phyloP scores from a whole-genome alignment of 2,888 invertebrate genomes.

The Scrobipalpa atriplicella region DNA sequence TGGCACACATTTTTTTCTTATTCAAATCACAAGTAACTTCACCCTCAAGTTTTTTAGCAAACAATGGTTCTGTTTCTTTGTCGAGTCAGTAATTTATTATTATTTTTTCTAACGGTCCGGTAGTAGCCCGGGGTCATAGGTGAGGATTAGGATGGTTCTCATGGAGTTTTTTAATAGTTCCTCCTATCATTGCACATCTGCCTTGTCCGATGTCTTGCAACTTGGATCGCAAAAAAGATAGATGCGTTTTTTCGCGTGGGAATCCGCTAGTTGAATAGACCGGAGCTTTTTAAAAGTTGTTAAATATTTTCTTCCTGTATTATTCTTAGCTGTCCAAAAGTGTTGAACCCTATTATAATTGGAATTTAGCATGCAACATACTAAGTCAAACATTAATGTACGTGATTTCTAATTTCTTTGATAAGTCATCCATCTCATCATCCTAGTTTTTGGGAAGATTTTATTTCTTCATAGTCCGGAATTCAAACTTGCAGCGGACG shows the following conservation, averaged over 20 bases:
- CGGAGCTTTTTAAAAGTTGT: slow-evolving; percentile 16
- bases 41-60: slow-evolving; percentile 73
- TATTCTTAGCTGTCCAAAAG: background rate
- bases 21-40: slow-evolving; percentile 75
- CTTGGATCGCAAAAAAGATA: slow-evolving; percentile 42
- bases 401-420: too few species aligned
- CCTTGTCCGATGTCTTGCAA: slow-evolving; percentile 47
- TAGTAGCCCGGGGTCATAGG: slow-evolving; percentile 78
- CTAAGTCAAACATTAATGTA: too few species aligned
- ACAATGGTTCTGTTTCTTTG: slow-evolving; percentile 72
- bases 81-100: slow-evolving; percentile 56
- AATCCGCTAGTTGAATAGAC: slow-evolving; percentile 37
- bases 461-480: too few species aligned
- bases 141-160: slow-evolving; percentile 72
- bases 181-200: slow-evolving; percentile 68
- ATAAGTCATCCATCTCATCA: too few species aligned
- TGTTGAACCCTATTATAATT: background rate
- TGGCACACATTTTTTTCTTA: slow-evolving; percentile 57
- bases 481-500: too few species aligned
- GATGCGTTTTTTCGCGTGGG: slow-evolving; percentile 53
- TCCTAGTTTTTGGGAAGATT: too few species aligned
- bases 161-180: slow-evolving; percentile 65
- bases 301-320: background rate
- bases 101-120: slow-evolving; percentile 74
- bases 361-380: background rate